Base-by-base conservation (phyloP, 2,113 vertebrate genomes). In the Pteronura brasiliensis region DNA sequence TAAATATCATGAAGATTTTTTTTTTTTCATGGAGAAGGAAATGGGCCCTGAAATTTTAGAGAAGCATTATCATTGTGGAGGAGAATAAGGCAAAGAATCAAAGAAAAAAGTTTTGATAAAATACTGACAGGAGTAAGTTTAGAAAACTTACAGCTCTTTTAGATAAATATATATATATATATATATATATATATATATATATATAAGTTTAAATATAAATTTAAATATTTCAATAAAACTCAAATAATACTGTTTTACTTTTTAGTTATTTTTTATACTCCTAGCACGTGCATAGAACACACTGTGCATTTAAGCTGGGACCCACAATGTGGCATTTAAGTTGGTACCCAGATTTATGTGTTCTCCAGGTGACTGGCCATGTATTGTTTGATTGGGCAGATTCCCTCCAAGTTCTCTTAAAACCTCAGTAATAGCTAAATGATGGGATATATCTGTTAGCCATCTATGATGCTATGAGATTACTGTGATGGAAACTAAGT, bases 21-120 rank as follows among this genome's bases (percentile, higher is more conserved):
- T 80, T 55, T 39, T 86, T 94, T 96, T 93, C 27, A 87, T 76
- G 63, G 65, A 57, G 83, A 96, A 95, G 31, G 13, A 96, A 97
- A 86, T 29, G 47, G 21, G 31, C 4, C 6, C 47, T 83, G 14
- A 87, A 42, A 63, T 90, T 82, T 96, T 84, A 82, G n/a, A 80
- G n/a, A 96, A 85, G 17, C 9, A 25, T 95, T 91, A 59, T 65
- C 25, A 88, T 4, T 55, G 8, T 94, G 15, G n/a, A 63, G 92
- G 74, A 90, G 31, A 90, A 80, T 63, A 23, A 20, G 8, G 20
- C 5, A 81, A 90, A 20, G 12, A 59, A 36, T 77, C 34, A 61
- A 71, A 23, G 20, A 23, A 91, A 59, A 79, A 14, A 82, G 39
- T n/a, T 29, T 49, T 84, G 39, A 47, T 95, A 72, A 94, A 91